Percentiles rank a stretch among this genome's conserved stretches.
Conservation (phyloP, 1,140 invertebrate species). For the Penaeus japonicus region DNA sequence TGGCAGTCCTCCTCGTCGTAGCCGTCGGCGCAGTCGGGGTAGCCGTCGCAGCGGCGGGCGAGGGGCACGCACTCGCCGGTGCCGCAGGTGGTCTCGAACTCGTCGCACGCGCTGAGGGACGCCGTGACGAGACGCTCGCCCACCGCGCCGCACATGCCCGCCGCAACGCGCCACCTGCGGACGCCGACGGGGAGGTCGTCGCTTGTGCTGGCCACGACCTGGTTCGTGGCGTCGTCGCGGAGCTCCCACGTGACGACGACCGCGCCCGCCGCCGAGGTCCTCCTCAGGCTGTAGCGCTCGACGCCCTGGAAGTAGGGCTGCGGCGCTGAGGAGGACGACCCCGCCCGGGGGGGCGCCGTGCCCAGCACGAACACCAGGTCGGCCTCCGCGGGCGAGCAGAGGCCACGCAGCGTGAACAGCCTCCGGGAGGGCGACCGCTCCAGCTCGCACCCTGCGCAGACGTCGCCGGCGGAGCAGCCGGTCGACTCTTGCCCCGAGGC, state of each 20-base stretch:
- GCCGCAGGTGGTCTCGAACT: not conserved
- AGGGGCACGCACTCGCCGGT: slow-evolving; percentile 17
- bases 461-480: not conserved
- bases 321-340: not conserved
- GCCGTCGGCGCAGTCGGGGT: slow-evolving; percentile 40
- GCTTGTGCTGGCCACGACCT: slow-evolving; percentile 18
- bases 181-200: slow-evolving; percentile 4
- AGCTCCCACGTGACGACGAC: slow-evolving; percentile 23
- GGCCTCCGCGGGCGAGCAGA: slow-evolving; percentile 4
- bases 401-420: slow-evolving; percentile 25
- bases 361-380: slow-evolving; percentile 39
- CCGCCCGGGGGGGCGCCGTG: too few species aligned
- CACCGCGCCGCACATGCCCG: not conserved
- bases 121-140: not conserved
- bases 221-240: not conserved
- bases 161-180: slow-evolving; percentile 1
- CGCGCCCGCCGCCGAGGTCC: not conserved
- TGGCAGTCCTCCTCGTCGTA: slow-evolving; percentile 43
- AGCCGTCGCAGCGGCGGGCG: slow-evolving; percentile 31
- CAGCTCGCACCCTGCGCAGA: slow-evolving; percentile 38
- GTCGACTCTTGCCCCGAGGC: not conserved
- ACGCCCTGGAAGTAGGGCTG: slow-evolving; percentile 38
- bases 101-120: slow-evolving; percentile 4
- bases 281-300: slow-evolving; percentile 14
- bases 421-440: not conserved